phyloP scores from a whole-genome alignment of 2,113 vertebrate genomes.

The Coreoperca whiteheadi region DNA sequence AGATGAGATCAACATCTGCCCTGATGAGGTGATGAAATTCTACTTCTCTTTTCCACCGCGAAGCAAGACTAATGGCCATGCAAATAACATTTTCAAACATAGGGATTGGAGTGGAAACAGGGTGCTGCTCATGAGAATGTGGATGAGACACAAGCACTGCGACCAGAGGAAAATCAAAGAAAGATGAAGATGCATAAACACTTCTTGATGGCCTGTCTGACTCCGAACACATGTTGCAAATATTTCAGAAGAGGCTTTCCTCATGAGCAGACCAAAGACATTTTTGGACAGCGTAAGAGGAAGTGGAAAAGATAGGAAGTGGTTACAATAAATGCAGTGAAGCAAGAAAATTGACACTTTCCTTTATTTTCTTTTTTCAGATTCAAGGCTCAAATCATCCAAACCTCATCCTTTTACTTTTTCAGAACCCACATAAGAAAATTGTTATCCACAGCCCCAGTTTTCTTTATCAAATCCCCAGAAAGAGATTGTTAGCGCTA shows the following conservation, averaged over 20 bases:
- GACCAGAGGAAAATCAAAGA: conserved; percentile 40
- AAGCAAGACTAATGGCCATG: conserved; percentile 74
- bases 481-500: conserved; percentile 67
- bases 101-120: conserved; percentile 52
- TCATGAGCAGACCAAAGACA: conserved; percentile 19
- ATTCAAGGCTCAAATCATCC: conserved; percentile 39
- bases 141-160: conserved; percentile 26
- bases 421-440: conserved; percentile 38
- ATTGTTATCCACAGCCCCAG: conserved; percentile 36
- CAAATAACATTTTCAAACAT: conserved; percentile 72
- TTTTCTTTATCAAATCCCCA: conserved; percentile 70
- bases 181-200: conserved; percentile 51
- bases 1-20: conserved; percentile 78
- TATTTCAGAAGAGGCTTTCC: conserved; percentile 29
- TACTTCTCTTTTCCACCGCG: conserved; percentile 65
- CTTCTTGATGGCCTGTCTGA: conserved; percentile 45
- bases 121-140: conserved; percentile 22
- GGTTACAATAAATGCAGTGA: conserved; percentile 20
- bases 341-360: conserved; percentile 13
- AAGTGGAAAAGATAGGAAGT: conserved; percentile 3
- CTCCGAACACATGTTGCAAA: conserved; percentile 19
- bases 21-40: conserved; percentile 74
- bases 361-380: conserved; percentile 9
- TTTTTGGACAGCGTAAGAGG: neutral
- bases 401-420: conserved; percentile 24